Evolutionary conservation across 2,888 invertebrate genomes (phyloP), one percentile per base, ranked within the genome.

Genomic region (Drosophila ezoana): DNA sequence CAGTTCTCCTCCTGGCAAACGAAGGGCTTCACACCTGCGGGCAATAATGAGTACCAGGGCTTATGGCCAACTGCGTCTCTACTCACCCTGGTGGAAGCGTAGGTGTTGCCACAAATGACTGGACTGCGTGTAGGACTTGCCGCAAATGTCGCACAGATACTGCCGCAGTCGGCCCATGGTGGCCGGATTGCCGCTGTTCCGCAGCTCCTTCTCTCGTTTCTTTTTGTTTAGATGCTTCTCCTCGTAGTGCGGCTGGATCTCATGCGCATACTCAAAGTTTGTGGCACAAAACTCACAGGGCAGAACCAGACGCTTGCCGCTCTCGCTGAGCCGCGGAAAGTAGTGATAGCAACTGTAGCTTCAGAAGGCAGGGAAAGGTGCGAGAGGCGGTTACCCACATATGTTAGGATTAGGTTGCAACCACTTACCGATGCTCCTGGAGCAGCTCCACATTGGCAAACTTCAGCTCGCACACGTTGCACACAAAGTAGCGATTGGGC

Each of bases 91-190:
- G 89, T 95, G 95, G 76, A 95, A 95, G 72, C 95, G 92, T 90
- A 94, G 93, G 81, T 95, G 95, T 60, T 95, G 95, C 94, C 94
- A 94, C 78, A 95, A 92, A 84, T 95, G 95, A 54, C 94, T 94
- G 0, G 94, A 94, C 85, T 95, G 95, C 0, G 95, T 92, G 77
- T 94, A 94, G 5, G 94, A 93, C 68, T 94, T 93, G n/a, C 94
- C 94, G 73, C 94, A 95, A 45, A 94, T 93, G 77, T 95, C 94
- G 75, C 94, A 95, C 6, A 94, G 92, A 76, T 93, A 94, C 32
- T 93, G 94, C 18, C 92, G 90, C 28, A 87, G 72, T 47, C 90
- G 90, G 0, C 86, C 79, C 2, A 79, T 70, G 4, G 72, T 65
- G 0, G 64, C n/a, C 1, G 52, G 3, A 41, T 56, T 63, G 1